phyloP scores from a whole-genome alignment of 30 jellyfish, hydroid and myxozoan species.

The Pseudorhiza aurosa region DNA sequence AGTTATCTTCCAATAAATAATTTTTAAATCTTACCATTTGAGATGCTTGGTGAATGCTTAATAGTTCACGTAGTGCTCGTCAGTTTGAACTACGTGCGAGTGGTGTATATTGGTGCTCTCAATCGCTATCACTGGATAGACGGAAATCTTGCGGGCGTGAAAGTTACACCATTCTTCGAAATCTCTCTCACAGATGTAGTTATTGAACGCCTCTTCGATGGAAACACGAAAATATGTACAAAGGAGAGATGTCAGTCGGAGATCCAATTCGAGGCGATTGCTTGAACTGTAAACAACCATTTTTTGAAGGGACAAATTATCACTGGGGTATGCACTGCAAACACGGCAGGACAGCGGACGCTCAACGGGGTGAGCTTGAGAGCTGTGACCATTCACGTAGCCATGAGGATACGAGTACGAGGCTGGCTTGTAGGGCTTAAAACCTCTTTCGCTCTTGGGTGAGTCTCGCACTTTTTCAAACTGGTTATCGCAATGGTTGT shows the following conservation, averaged over 20 bases:
- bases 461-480: conserved; percentile 7
- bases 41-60: conserved; percentile 57
- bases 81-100: conserved; percentile 42
- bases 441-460: conserved; percentile 29
- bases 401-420: conserved; percentile 11
- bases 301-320: conserved; percentile 62
- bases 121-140: conserved; percentile 70
- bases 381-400: conserved; percentile 51
- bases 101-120: conserved; percentile 54
- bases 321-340: conserved; percentile 60
- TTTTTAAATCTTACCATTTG: conserved; percentile 38
- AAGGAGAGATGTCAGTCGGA: conserved; percentile 63
- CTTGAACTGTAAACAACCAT: conserved; percentile 70
- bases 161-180: conserved; percentile 74
- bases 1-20: conserved; percentile 37
- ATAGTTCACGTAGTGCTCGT: conserved; percentile 55
- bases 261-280: conserved; percentile 59
- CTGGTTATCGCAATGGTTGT: conserved; percentile 7
- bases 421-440: conserved; percentile 66
- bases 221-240: conserved; percentile 71
- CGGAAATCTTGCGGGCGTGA: conserved; percentile 74
- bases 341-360: conserved; percentile 69
- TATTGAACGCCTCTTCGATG: conserved; percentile 72
- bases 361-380: conserved; percentile 44
- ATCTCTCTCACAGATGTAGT: conserved; percentile 74